Base-by-base conservation (phyloP, 2,113 vertebrate species). In the Balaeniceps rex region DNA sequence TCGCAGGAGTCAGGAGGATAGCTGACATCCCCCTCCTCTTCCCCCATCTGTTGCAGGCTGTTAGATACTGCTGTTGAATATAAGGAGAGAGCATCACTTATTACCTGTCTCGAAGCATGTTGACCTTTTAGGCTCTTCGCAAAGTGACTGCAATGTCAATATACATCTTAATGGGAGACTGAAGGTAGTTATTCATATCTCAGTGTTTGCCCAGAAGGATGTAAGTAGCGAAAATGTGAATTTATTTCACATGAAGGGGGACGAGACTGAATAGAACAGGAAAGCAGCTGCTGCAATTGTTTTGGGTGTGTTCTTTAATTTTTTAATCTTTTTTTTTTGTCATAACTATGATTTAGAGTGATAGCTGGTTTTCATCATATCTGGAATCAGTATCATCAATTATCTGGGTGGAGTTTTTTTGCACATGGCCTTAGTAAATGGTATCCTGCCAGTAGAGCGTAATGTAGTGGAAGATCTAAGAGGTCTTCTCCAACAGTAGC, bases 101-200 rank as follows among this genome's bases (percentile, higher is more conserved):
- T 24, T 91, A 88, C 22, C 28, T 84, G 85, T 93, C 44, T 38
- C 6, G 24, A 87, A 65, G 12, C 34, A 64, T 29, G 55, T 57
- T 95, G 76, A 91, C 79, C 69, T 92, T 93, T 88, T 63, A 96
- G 87, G 54, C 42, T 84, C 36, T 66, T 87, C 75, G 65, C 38
- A 89, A 95, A 95, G 51, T 72, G 83, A 88, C 84, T 76, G 42
- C n/a, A 83, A 14, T 51, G 81, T 89, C 91, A 65, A 44, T 33
- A 75, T n/a, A 74, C 7, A 42, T 90, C 33, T 80, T 87, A 85
- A 57, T 24, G 38, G 83, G 17, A 77, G 47, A 85, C 75, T 68
- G 63, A n/a, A 91, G 22, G 21, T 49, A 40, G 34, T 79, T 86
- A 47, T 44, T 78, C 6, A 38, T 55, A 14, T 81, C 26, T 68